phyloP scores from a whole-genome alignment of 1,140 invertebrate genomes.

The Mycetomoellerius zeteki region DNA sequence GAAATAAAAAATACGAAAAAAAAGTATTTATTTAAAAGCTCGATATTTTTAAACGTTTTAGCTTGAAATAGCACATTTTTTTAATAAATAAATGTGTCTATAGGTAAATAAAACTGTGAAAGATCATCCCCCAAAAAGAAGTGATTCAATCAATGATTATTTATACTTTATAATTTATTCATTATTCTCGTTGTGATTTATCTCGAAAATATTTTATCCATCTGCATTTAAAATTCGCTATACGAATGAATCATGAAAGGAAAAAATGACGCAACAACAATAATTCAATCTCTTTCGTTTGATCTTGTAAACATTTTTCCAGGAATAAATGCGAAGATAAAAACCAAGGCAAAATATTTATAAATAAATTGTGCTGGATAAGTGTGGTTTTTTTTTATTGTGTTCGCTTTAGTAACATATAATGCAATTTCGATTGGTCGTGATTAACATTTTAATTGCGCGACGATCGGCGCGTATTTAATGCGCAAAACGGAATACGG shows the following conservation, averaged over 20 bases:
- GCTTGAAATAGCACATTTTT: not conserved
- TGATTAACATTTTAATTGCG: constrained; percentile 42
- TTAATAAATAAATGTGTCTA: not conserved
- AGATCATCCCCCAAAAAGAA: not conserved
- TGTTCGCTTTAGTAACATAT: not conserved
- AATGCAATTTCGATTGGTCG: not conserved
- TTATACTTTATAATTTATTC: constrained; percentile 43
- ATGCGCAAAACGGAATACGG: not conserved
- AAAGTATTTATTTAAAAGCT: not conserved
- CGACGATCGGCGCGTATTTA: constrained; percentile 25
- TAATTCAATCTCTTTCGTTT: constrained; percentile 48
- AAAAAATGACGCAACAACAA: constrained; percentile 1
- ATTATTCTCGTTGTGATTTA: constrained; percentile 29
- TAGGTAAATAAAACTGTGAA: not conserved
- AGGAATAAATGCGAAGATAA: not conserved
- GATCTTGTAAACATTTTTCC: constrained; percentile 38
- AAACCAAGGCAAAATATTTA: constrained; percentile 17
- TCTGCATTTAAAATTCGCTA: constrained; percentile 8
- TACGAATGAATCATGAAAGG: not conserved
- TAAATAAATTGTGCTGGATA: not conserved
- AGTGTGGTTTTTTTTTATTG: constrained; percentile 7
- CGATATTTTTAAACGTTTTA: not conserved
- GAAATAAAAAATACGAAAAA: not conserved
- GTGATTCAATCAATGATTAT: not conserved
- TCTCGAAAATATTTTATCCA: constrained; percentile 36